Evolutionary conservation across 2,888 invertebrate species (phyloP), one percentile per base, ranked within the genome.

Genomic region (Cataglyphis rosenhaueri): DNA sequence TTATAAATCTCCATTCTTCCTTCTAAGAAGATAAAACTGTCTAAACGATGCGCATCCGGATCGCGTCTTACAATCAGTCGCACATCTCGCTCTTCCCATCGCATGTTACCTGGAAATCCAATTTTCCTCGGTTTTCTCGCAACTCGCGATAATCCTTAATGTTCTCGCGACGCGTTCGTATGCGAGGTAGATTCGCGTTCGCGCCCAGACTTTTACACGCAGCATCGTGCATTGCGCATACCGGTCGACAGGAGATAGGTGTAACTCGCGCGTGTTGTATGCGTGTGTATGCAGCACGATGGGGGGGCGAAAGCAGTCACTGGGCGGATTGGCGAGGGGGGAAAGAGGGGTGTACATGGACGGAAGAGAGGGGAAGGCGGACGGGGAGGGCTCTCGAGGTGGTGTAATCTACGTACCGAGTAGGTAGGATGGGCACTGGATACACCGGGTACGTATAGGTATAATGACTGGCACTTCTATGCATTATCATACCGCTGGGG

Each of bases 381-480:
- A 12, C 0, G 0, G 18, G 6, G 8, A n/a, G 6, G 52, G n/a
- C n/a, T 52, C 85, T 86, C 85, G 89, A 89, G 92, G 91, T 91
- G 92, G 91, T 92, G 92, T 91, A 92, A 93, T 92, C 92, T 92
- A 90, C 91, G 91, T 89, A 89, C 85, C 88, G 83, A 87, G 87
- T 86, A 89, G 87, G 86, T 90, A 87, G 89, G 88, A 87, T 87
- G 85, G 86, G 84, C 85, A 83, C 83, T 87, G 85, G 84, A 89
- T 87, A 90, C 85, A 88, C 85, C 82, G 87, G 84, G 87, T 89
- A 87, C 87, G 90, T 86, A 91, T 88, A 88, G 88, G 90, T 92
- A 93, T 94, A 94, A 94, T 94, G 93, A 94, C 93, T 93, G 93
- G 93, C 94, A 94, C 94, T 94, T 94, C 93, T 94, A 94, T 94